phyloP scores from a whole-genome alignment of 2,888 invertebrate species.

The Drosophila setosimentum region DNA sequence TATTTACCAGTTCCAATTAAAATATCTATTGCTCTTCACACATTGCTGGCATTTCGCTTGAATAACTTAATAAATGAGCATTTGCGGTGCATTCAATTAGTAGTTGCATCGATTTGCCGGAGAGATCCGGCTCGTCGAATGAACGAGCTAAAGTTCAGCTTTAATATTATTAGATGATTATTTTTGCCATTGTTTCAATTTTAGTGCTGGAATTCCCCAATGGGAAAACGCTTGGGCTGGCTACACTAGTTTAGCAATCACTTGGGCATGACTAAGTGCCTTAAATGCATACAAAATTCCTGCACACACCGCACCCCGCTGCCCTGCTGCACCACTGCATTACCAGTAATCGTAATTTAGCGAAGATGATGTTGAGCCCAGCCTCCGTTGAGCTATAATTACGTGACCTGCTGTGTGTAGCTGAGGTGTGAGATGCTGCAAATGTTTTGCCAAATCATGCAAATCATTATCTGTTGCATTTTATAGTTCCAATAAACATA shows the following conservation, averaged over 20 bases:
- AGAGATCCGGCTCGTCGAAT: slow-evolving; percentile 63
- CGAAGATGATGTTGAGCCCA: slow-evolving; percentile 60
- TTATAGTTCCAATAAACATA: slow-evolving; percentile 72
- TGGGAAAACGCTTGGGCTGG: slow-evolving; percentile 60
- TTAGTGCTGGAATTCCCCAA: slow-evolving; percentile 70
- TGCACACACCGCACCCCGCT: not conserved
- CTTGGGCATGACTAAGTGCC: slow-evolving; percentile 80
- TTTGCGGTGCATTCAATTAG: slow-evolving; percentile 67
- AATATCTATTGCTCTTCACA: slow-evolving; percentile 60
- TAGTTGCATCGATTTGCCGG: slow-evolving; percentile 46
- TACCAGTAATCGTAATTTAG: slow-evolving; percentile 68
- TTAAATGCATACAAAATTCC: slow-evolving; percentile 80
- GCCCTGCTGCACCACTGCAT: not conserved
- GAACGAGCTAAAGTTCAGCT: slow-evolving; percentile 57
- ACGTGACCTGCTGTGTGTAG: slow-evolving; percentile 39
- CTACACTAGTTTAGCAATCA: slow-evolving; percentile 79
- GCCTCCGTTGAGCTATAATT: slow-evolving; percentile 57
- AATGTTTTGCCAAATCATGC: slow-evolving; percentile 71
- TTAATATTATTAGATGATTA: slow-evolving; percentile 69
- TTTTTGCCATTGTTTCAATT: slow-evolving; percentile 66
- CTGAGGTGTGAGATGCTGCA: slow-evolving; percentile 67
- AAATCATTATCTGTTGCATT: slow-evolving; percentile 65
- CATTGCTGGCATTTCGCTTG: slow-evolving; percentile 74
- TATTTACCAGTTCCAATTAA: slow-evolving; percentile 54
- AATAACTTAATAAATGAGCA: slow-evolving; percentile 75